A percentile compares a stretch with the other conserved stretches of the same genome.
These are phyloP conservation scores for Bacillus rossius DNA, from an alignment of 1,140 invertebrate species.

Conservation along the genomic window DNA sequence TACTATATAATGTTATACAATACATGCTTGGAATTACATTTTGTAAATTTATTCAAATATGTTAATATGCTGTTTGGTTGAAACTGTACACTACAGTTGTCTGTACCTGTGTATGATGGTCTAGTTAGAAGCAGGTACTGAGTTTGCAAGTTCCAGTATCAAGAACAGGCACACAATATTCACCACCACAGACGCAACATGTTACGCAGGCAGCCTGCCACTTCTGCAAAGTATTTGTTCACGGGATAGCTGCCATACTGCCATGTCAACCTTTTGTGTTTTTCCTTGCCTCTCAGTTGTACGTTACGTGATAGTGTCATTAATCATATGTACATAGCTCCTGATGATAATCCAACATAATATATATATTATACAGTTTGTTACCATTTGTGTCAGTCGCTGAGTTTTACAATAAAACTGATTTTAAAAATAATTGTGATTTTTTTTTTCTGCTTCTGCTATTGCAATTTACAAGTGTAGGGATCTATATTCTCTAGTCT, in stretches of 20 bases:
- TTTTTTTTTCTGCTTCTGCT: too few species aligned
- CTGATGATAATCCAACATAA: background rate
- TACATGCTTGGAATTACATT: too few species aligned
- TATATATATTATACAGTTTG: conserved; percentile 5
- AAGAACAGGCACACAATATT: background rate
- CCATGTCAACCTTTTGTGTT: background rate
- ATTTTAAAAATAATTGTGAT: background rate
- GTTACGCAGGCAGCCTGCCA: background rate
- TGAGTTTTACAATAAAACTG: conserved; percentile 11
- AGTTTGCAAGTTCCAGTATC: background rate
- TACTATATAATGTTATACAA: too few species aligned
- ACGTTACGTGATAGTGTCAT: background rate
- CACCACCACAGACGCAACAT: background rate
- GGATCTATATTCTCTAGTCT: too few species aligned
- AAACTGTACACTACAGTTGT: too few species aligned
- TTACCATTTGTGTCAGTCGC: conserved; percentile 13
- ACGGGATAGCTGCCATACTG: background rate
- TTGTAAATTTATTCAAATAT: too few species aligned
- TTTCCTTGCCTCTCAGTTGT: background rate
- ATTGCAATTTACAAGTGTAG: too few species aligned
- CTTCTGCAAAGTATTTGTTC: background rate
- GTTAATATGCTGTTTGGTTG: too few species aligned
- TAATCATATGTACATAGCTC: conserved; percentile 2
- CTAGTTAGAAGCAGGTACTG: background rate
- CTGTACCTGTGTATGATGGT: too few species aligned